A percentile compares a stretch with the other conserved stretches of the same genome.
phyloP scores from a whole-genome alignment of 2,888 invertebrate genomes.

The Platycheirus albimanus region DNA sequence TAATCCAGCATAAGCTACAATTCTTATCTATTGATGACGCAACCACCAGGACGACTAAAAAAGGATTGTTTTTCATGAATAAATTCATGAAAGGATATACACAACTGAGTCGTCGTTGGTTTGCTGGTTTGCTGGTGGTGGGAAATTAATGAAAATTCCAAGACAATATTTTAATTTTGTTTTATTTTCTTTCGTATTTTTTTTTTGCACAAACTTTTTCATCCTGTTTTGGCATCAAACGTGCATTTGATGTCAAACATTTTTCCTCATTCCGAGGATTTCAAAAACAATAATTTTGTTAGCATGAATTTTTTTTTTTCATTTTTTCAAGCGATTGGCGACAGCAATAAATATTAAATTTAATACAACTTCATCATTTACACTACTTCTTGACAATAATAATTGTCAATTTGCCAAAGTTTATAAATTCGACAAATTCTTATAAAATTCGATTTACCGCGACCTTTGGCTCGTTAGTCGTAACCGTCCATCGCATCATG shows the following conservation, averaged over 20 bases:
- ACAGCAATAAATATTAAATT: conserved; percentile 66
- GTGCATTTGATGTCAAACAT: conserved; percentile 64
- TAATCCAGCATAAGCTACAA: conserved; percentile 35
- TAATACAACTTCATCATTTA: conserved; percentile 66
- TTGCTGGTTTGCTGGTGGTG: neutral
- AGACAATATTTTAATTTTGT: neutral
- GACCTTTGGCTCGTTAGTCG: conserved; percentile 21
- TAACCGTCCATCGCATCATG: too few relatives aligned
- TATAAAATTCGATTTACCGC: conserved; percentile 11
- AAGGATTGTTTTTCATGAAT: conserved; percentile 55
- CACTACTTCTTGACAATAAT: neutral
- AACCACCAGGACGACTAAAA: conserved; percentile 24
- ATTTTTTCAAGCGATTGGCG: conserved; percentile 1
- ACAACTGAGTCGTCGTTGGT: conserved; percentile 2
- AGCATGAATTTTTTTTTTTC: conserved; percentile 6
- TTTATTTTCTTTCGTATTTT: neutral
- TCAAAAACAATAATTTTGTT: conserved; percentile 14
- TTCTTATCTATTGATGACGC: conserved; percentile 36
- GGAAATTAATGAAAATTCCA: conserved; percentile 60
- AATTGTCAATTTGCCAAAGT: conserved; percentile 61
- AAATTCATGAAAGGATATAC: conserved; percentile 54
- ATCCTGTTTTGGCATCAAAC: conserved; percentile 50
- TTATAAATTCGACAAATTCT: conserved; percentile 2
- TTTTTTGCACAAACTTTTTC: conserved; percentile 29
- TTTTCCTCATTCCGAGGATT: neutral